Percentiles rank a stretch among this genome's conserved stretches.
These are phyloP conservation scores for Neoscelio sp. DNA, from an alignment of 2,888 invertebrate genomes.

Conservation along the genomic window DNA sequence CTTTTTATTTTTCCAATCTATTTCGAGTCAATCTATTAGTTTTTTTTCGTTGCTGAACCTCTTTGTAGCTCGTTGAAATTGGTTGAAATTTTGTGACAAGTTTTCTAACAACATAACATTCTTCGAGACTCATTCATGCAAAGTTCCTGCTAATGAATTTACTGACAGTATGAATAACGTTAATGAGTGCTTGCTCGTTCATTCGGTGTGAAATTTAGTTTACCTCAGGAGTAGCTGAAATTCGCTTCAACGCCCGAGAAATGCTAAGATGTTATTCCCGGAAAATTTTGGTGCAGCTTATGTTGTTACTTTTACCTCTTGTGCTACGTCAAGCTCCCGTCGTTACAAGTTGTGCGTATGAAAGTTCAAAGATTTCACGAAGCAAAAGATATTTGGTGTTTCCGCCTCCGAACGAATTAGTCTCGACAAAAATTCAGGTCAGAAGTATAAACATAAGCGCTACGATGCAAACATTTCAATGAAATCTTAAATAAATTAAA, in stretches of 20 bases:
- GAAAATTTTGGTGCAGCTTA: conserved; percentile 59
- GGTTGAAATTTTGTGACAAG: conserved; percentile 15
- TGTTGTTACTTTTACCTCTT: conserved; percentile 48
- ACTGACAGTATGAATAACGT: conserved; percentile 58
- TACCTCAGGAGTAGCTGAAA: conserved; percentile 58
- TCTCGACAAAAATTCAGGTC: conserved; percentile 79
- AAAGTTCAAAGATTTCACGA: conserved; percentile 55
- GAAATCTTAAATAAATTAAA: too few relatives aligned
- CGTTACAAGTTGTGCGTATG: conserved; percentile 52
- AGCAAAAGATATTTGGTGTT: conserved; percentile 76
- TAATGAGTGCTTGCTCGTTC: conserved; percentile 60
- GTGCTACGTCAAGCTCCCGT: conserved; percentile 39
- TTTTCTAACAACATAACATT: conserved; percentile 49
- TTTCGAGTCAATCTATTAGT: too few relatives aligned
- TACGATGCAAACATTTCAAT: background rate
- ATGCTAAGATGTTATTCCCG: conserved; percentile 61
- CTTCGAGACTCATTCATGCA: conserved; percentile 28
- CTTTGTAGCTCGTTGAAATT: background rate
- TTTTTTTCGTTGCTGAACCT: background rate
- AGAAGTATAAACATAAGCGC: conserved; percentile 15
- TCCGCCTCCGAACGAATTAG: conserved; percentile 70
- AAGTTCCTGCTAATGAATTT: conserved; percentile 61
- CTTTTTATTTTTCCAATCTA: too few relatives aligned
- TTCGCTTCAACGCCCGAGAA: conserved; percentile 67
- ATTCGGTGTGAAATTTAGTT: conserved; percentile 62